Conservation (phyloP, 2,113 vertebrate genomes). For the Albula goreensis region DNA sequence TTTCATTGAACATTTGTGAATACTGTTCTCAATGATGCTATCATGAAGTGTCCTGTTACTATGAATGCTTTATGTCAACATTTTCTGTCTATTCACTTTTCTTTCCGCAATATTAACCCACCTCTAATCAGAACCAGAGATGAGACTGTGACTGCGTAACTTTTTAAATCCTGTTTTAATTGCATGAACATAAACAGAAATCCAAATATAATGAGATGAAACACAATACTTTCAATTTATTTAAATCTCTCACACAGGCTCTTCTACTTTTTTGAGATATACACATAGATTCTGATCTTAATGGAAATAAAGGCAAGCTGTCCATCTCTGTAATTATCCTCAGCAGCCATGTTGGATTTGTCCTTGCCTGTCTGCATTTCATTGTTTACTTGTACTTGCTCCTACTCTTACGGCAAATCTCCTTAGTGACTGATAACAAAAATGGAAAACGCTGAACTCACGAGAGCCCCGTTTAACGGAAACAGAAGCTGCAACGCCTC, state of each 20-base stretch:
- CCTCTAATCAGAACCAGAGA: no score
- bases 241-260: conserved; percentile 12
- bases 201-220: no score
- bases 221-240: not conserved
- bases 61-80: no score
- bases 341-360: conserved; percentile 57
- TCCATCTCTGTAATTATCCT: not conserved
- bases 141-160: no score
- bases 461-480: conserved; percentile 53
- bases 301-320: conserved; percentile 52
- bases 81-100: no score
- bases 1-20: no score
- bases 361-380: conserved; percentile 63
- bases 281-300: conserved; percentile 55
- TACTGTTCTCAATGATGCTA: no score
- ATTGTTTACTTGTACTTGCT: conserved; percentile 66
- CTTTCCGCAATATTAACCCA: no score
- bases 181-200: no score
- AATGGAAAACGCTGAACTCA: conserved; percentile 69
- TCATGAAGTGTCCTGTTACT: no score
- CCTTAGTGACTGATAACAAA: conserved; percentile 65
- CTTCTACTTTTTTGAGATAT: conserved; percentile 21
- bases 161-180: no score
- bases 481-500: conserved; percentile 40
- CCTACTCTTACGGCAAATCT: conserved; percentile 65